phyloP scores from a whole-genome alignment of 2,113 vertebrate genomes.

The Rhineura floridana region DNA sequence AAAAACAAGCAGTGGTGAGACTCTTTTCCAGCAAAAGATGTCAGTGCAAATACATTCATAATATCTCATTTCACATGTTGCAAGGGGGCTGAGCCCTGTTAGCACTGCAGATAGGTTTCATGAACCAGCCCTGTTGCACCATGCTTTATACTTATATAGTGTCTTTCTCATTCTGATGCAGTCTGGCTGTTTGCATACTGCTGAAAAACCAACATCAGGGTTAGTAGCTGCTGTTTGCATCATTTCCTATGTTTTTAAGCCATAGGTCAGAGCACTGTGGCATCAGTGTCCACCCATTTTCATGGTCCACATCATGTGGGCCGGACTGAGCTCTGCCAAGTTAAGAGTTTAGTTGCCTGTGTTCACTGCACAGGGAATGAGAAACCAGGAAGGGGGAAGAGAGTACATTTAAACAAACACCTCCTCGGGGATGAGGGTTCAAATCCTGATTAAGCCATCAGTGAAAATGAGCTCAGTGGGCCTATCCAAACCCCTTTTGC shows the following conservation, averaged over 20 bases:
- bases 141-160: not conserved
- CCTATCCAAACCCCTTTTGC: not conserved
- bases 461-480: not conserved
- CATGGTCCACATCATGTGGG: not conserved
- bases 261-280: not conserved
- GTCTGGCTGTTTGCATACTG: not conserved
- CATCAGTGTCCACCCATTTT: not conserved
- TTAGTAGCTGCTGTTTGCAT: not conserved
- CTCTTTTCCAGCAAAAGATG: not conserved
- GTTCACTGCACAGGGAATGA: not conserved
- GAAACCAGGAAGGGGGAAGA: not conserved
- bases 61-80: not conserved
- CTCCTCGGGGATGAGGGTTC: not conserved
- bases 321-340: not conserved
- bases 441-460: slow-evolving; percentile 5
- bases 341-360: not conserved
- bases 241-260: not conserved
- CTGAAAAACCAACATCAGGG: not conserved
- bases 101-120: not conserved
- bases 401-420: not conserved
- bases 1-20: not conserved
- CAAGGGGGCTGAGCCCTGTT: not conserved
- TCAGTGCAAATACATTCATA: not conserved
- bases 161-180: not conserved
- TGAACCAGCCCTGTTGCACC: too few species aligned